Percentiles rank a stretch among this genome's conserved stretches.
Evolutionary conservation across 2,888 invertebrate species (phyloP).

Genomic region (Cynaeus angustus): DNA sequence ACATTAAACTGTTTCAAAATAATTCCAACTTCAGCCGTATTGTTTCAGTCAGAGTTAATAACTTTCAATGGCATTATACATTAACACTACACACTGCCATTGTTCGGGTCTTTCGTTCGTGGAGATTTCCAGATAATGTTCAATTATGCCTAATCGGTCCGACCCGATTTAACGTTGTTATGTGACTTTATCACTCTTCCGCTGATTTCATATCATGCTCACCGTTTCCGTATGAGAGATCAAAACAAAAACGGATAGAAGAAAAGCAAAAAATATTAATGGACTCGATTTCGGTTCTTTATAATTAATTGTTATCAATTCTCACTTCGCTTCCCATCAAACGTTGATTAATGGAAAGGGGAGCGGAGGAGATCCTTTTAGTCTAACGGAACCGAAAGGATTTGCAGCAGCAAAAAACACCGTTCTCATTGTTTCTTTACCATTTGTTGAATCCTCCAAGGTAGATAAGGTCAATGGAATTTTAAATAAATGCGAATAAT

Average conservation of each 20-base stretch:
- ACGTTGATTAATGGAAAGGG: constrained; percentile 34
- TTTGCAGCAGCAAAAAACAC: constrained; percentile 10
- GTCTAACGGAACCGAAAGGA: constrained; percentile 12
- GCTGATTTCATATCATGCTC: constrained; percentile 13
- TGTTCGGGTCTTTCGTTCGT: constrained; percentile 25
- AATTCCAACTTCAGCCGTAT: constrained; percentile 41
- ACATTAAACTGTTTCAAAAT: constrained; percentile 44
- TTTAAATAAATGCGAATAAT: background rate
- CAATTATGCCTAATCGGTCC: constrained; percentile 37
- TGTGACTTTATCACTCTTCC: constrained; percentile 30
- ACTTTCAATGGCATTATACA: constrained; percentile 39
- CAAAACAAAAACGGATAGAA: background rate
- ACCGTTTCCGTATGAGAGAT: background rate
- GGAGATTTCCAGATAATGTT: constrained; percentile 42
- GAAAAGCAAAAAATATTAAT: constrained; percentile 32
- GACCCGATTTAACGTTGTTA: constrained; percentile 25
- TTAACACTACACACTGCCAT: constrained; percentile 31
- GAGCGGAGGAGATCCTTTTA: constrained; percentile 8
- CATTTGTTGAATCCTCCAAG: constrained; percentile 15
- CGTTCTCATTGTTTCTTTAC: constrained; percentile 12
- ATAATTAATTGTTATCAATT: constrained; percentile 43
- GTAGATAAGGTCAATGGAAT: constrained; percentile 3
- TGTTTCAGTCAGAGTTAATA: constrained; percentile 42
- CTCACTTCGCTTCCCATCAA: constrained; percentile 41
- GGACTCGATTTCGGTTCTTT: constrained; percentile 40